Evolutionary conservation across 53 echinoderm and acorn worm genomes (phyloP).

Genomic region (Actinopyga echinites): DNA sequence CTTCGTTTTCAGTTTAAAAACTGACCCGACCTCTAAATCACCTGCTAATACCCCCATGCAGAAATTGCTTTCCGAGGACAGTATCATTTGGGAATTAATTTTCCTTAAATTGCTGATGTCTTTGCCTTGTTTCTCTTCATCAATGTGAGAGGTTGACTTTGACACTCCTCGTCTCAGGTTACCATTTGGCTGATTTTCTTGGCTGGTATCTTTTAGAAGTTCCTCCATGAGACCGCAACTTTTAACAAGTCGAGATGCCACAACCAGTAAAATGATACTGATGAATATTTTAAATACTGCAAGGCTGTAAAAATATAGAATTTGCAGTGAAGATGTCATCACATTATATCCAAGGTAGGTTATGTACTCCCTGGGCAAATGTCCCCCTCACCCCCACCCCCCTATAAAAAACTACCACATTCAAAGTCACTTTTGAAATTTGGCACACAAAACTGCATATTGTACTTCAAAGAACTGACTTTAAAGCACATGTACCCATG

Average conservation of each 20-base stretch:
- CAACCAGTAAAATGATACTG: conserved; percentile 85
- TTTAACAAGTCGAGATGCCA: conserved; percentile 71
- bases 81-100: conserved; percentile 35
- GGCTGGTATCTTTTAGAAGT: conserved; percentile 2
- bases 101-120: conserved; percentile 14
- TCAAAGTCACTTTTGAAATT: too few species aligned
- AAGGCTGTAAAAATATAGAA: conserved; percentile 56
- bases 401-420: too few species aligned
- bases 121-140: conserved; percentile 12
- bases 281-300: conserved; percentile 78
- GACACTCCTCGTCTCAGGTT: conserved; percentile 8
- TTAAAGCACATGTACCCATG: too few species aligned
- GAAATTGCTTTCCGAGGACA: conserved; percentile 51
- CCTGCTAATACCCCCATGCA: conserved; percentile 19
- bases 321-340: too few species aligned
- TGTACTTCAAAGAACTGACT: too few species aligned
- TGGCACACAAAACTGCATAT: too few species aligned
- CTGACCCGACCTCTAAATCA: conserved; percentile 33
- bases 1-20: not conserved
- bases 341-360: too few species aligned
- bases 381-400: too few species aligned
- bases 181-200: not conserved
- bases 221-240: conserved; percentile 58
- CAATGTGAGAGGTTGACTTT: conserved; percentile 28
- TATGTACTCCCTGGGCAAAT: too few species aligned